Evolutionary conservation across 2,113 vertebrate species (phyloP), one percentile per base, ranked within the genome.

Genomic region (Microtus montanus): DNA sequence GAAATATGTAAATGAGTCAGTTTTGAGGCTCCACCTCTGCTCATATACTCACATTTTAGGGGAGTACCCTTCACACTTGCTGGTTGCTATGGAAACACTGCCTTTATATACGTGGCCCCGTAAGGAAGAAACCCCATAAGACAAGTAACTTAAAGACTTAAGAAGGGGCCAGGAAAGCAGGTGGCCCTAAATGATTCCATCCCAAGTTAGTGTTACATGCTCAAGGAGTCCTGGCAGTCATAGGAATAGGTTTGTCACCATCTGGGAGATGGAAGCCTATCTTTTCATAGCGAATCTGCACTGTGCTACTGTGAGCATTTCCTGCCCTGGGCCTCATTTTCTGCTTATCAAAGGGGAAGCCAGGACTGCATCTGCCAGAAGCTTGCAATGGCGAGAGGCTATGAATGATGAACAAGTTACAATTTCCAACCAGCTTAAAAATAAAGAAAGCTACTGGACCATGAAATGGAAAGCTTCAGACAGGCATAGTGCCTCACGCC

Each of bases 41-140:
- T 66, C 52, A 89, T 12, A 61, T 38, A 61, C 17, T 44, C 17
- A 13, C 20, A 35, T 61, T 58, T 75, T 38, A 47, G 17, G 5
- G 44, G 30, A 74, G 35, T 38, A 9, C 70, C 87, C 86, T 83
- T 49, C 66, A 41, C 17, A 47, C 3, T 19, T 49, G 11, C 30
- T 66, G 12, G 41, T 92, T 92, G 74, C 92, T 92, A 71, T 94
- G n/a, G 41, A 49, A 94, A 83, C 49, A 78, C 19, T 73, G 82
- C 11, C 38, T 68, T 11, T 47, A 17, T 24, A 1, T 58, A 14
- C 47, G 41, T 70, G 26, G 47, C 7, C 1, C 7, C 44, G 3
- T 7, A 63, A 70, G 41, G 52, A 28, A 77, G 74, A 87, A 4
- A 24, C 35, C 77, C 26, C 8, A 26, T 7, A 30, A 26, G 15